A percentile compares a stretch with the other conserved stretches of the same genome.
Conservation (phyloP, 2,797 vertebrate genomes). For the Phoeniculus purpureus region DNA sequence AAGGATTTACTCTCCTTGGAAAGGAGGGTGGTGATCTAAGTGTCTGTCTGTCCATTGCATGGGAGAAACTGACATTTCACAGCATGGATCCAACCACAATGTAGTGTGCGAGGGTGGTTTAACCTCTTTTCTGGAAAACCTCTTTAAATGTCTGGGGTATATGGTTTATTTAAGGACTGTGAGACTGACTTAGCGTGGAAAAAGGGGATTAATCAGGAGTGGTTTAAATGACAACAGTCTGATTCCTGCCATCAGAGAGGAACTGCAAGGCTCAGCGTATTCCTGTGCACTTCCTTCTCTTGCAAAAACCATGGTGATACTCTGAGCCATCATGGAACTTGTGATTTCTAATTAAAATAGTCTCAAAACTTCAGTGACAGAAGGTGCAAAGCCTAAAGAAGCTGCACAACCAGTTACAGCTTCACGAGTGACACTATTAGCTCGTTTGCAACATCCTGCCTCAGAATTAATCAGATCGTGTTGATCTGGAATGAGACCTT, state of each 20-base stretch:
- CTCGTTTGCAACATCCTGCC: conserved; percentile 43
- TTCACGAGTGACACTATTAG: conserved; percentile 45
- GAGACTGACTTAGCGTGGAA: neutral
- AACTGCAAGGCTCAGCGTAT: neutral
- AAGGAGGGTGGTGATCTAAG: neutral
- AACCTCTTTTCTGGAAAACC: neutral
- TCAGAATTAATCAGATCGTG: conserved; percentile 24
- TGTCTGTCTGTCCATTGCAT: neutral
- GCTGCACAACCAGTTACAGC: conserved; percentile 8
- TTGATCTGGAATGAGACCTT: conserved; percentile 45
- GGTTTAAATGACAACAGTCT: neutral
- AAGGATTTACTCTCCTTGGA: neutral
- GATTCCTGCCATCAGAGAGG: neutral
- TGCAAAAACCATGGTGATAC: neutral
- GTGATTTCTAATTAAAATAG: neutral
- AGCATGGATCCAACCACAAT: neutral
- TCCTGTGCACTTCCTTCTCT: neutral
- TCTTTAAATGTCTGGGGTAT: neutral
- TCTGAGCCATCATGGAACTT: neutral
- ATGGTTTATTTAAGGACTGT: neutral
- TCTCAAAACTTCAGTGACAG: conserved; percentile 36
- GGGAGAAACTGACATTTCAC: neutral
- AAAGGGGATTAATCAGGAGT: neutral
- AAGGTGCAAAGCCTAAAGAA: conserved; percentile 28
- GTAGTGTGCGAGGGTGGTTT: neutral